Evolutionary conservation across 2,113 vertebrate genomes (phyloP), one percentile per base, ranked within the genome.

Genomic region (Bos javanicus): DNA sequence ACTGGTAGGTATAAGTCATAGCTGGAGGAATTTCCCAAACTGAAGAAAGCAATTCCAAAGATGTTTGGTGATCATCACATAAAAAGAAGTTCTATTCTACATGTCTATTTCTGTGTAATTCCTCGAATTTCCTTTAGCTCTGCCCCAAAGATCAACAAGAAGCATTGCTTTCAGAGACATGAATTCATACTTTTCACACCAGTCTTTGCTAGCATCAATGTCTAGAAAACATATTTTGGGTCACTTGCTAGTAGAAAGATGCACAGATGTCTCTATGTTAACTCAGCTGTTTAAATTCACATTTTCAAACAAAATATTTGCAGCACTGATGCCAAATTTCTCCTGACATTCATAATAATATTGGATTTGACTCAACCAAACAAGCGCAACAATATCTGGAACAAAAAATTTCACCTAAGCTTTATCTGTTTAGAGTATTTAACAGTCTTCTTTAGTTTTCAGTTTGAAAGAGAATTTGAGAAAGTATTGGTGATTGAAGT

Each of bases 231-330:
- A 48, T 87, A 92, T 23, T 80, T 87, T 50, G 25, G 23, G n/a
- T 78, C 14, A 26, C 39, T 94, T 52, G 25, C 56, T 87, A 92
- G 43, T 80, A 93, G 74, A 93, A 95, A 90, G 67, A 67, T 76
- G 23, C 82, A 92, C 93, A 98, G 86, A 97, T 97, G 94, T n/a
- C 62, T 43, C 39, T 95, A 17, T 93, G 60, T 94, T 95, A 92
- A 92, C 81, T 94, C 85, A 94, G 90, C 62, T 98, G 93, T 90
- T 94, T 96, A 97, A 98, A 98, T 52, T 97, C 21, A 95, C 54
- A 94, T 56, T 97, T 96, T 94, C 62, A 94, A 95, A 71, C 43
- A 95, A 97, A 97, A 97, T 98, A 94, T 90, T 95, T 94, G 85
- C 89, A 96, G 26, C 11, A 14, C 33, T 39, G 67, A 67, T 96